A percentile compares a stretch with the other conserved stretches of the same genome.
These are phyloP conservation scores for Aethes cnicana DNA, from an alignment of 2,888 invertebrate species.

Conservation along the genomic window DNA sequence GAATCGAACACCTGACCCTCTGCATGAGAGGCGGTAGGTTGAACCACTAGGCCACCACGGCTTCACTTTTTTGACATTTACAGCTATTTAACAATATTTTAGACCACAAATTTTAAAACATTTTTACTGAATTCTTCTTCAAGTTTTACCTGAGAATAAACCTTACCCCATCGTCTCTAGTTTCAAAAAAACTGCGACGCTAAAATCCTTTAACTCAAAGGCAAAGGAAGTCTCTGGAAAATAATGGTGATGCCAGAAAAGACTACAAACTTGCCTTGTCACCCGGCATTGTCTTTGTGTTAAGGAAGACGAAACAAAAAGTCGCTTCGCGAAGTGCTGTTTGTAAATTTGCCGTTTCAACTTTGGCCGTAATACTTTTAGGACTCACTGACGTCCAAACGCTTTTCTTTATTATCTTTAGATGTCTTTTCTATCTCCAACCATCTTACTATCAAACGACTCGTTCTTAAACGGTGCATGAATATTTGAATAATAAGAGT, in stretches of 20 bases:
- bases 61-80: neutral
- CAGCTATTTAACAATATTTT: conserved; percentile 18
- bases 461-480: no score
- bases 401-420: no score
- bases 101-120: conserved; percentile 3
- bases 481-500: no score
- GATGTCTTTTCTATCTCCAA: no score
- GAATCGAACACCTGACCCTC: no score
- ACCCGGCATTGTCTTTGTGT: conserved; percentile 17
- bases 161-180: neutral
- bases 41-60: no score
- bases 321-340: conserved; percentile 17
- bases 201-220: conserved; percentile 15
- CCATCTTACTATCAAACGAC: no score
- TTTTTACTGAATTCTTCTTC: conserved; percentile 1
- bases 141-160: neutral
- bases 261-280: conserved; percentile 24
- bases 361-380: conserved; percentile 3
- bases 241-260: conserved; percentile 16
- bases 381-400: no score
- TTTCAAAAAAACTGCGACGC: neutral
- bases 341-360: conserved; percentile 18
- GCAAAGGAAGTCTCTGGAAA: conserved; percentile 14
- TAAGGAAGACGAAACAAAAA: conserved; percentile 13
- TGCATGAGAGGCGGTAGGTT: no score